Evolutionary conservation across 1,140 invertebrate genomes (phyloP).

Genomic region (Subanguina moxae): DNA sequence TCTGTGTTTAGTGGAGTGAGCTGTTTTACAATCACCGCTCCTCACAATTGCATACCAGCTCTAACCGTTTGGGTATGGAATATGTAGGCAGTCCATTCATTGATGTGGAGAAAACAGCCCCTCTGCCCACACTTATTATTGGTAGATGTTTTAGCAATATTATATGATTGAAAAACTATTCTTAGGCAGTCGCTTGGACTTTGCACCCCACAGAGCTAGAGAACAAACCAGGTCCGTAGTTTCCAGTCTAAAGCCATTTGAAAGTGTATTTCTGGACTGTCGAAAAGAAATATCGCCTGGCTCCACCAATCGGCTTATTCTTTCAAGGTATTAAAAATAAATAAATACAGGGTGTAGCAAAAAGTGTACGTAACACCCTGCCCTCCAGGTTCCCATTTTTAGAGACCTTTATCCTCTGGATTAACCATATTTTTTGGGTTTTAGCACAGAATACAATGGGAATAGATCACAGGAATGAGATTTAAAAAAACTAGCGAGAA

Average conservation of each 20-base stretch:
- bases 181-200: conserved; percentile 21
- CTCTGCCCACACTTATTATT: conserved; percentile 36
- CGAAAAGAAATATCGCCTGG: conserved; percentile 36
- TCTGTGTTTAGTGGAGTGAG: neutral
- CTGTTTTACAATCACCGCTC: conserved; percentile 14
- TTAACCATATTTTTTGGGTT: too few relatives aligned
- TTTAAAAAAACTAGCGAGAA: too few relatives aligned
- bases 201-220: conserved; percentile 29
- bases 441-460: too few relatives aligned
- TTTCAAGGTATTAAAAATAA: conserved; percentile 17
- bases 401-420: too few relatives aligned
- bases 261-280: conserved; percentile 31
- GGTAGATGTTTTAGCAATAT: conserved; percentile 12
- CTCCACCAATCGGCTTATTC: conserved; percentile 35
- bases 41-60: conserved; percentile 1
- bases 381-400: too few relatives aligned
- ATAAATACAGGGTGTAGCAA: too few relatives aligned
- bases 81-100: conserved; percentile 5
- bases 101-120: conserved; percentile 24
- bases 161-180: conserved; percentile 16
- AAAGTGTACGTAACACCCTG: too few relatives aligned
- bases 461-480: too few relatives aligned
- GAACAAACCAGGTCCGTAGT: conserved; percentile 2
- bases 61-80: conserved; percentile 1
- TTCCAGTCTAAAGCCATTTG: conserved; percentile 15